Percentiles rank a stretch among this genome's conserved stretches.
Conservation (phyloP, 2,113 vertebrate genomes). For the Mormoops blainvillei region DNA sequence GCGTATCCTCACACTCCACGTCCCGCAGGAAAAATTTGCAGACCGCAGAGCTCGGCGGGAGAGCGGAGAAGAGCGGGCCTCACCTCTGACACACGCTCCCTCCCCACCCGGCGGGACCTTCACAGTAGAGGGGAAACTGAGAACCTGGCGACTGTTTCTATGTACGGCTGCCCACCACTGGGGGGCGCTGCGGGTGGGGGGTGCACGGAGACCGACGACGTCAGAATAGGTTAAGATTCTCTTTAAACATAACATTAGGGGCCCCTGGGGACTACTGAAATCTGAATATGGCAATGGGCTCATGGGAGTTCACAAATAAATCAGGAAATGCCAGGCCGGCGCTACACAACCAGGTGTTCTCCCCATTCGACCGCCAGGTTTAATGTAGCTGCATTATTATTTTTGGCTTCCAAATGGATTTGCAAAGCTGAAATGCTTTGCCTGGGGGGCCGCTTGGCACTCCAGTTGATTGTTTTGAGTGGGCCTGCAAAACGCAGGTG, state of each 20-base stretch:
- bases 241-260: neutral
- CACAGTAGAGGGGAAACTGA: neutral
- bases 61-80: neutral
- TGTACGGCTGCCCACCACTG: neutral
- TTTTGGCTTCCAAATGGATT: neutral
- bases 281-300: constrained; percentile 43
- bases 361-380: neutral
- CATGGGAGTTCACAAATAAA: constrained; percentile 39
- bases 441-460: neutral
- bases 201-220: neutral
- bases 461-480: neutral
- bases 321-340: neutral
- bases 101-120: neutral
- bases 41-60: too few relatives aligned
- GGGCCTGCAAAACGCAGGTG: neutral
- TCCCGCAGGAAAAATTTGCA: neutral
- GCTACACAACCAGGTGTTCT: neutral
- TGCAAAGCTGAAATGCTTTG: neutral
- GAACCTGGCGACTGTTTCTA: neutral
- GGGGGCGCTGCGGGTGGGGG: too few relatives aligned
- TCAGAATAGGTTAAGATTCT: constrained; percentile 7
- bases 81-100: accelerated
- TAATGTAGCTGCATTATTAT: neutral
- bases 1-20: too few relatives aligned
- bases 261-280: constrained; percentile 31